Conservation (phyloP, 2,797 vertebrate genomes). For the Rhinoraja longicauda region DNA sequence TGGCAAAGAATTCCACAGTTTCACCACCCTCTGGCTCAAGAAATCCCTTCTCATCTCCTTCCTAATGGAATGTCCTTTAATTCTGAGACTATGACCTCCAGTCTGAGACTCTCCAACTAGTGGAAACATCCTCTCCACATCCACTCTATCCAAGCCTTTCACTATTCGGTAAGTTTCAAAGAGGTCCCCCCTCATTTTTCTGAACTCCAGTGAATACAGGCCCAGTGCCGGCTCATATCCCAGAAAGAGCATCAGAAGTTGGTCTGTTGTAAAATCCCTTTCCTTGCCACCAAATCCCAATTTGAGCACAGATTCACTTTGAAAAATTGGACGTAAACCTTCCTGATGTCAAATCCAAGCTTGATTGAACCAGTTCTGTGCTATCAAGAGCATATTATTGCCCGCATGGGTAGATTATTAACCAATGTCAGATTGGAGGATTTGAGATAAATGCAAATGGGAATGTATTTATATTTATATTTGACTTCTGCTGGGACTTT, state of each 20-base stretch:
- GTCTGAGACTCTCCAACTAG: no score
- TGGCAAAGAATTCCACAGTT: no score
- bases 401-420: background rate
- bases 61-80: no score
- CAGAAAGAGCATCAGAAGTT: background rate
- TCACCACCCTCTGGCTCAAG: no score
- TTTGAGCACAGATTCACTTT: background rate
- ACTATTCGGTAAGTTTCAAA: no score
- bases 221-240: no score
- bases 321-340: background rate
- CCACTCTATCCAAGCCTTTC: no score
- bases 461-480: background rate
- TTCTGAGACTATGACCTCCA: no score
- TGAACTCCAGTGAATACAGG: no score
- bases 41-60: no score
- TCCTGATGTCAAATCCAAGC: background rate
- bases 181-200: no score
- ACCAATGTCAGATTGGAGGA: background rate
- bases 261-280: background rate
- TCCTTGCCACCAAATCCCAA: background rate
- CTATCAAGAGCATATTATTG: background rate
- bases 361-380: background rate
- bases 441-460: background rate
- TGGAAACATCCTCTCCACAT: no score
- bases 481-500: background rate